Conservation (phyloP, 2,113 vertebrate species). For the Onychorhynchus coronatus region DNA sequence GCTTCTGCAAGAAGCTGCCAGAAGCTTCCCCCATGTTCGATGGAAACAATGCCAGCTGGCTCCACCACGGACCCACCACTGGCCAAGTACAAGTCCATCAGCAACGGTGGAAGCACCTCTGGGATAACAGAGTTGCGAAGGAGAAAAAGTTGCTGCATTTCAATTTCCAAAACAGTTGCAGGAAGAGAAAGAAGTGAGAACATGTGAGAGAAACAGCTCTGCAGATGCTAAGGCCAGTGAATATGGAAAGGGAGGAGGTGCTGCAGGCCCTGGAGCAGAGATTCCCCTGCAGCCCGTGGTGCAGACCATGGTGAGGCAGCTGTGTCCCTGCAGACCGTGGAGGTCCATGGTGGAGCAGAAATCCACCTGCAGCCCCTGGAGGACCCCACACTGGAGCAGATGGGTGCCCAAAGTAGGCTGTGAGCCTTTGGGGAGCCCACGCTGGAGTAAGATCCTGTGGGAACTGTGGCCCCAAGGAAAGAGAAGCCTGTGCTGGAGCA, state of each 20-base stretch:
- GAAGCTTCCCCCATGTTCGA: background rate
- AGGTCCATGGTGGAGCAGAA: background rate
- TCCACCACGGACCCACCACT: background rate
- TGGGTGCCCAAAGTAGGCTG: background rate
- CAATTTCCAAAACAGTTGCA: background rate
- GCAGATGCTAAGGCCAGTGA: background rate
- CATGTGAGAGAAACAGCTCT: background rate
- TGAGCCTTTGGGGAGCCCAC: background rate
- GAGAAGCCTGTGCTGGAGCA: background rate
- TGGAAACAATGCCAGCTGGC: background rate
- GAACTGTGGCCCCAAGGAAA: background rate
- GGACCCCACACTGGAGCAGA: rapidly evolving
- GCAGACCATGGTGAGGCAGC: background rate
- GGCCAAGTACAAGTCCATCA: background rate
- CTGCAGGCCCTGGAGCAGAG: rapidly evolving
- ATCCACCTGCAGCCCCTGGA: background rate
- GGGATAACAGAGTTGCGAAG: background rate
- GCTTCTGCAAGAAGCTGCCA: background rate
- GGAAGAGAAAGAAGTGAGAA: background rate
- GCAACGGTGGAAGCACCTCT: background rate
- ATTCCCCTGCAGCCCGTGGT: background rate
- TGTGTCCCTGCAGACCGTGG: background rate
- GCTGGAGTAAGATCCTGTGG: background rate
- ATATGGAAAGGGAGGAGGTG: background rate
- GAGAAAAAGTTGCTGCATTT: background rate